Evolutionary conservation across 1,140 invertebrate species (phyloP).

Genomic region (Teleopsis dalmanni): DNA sequence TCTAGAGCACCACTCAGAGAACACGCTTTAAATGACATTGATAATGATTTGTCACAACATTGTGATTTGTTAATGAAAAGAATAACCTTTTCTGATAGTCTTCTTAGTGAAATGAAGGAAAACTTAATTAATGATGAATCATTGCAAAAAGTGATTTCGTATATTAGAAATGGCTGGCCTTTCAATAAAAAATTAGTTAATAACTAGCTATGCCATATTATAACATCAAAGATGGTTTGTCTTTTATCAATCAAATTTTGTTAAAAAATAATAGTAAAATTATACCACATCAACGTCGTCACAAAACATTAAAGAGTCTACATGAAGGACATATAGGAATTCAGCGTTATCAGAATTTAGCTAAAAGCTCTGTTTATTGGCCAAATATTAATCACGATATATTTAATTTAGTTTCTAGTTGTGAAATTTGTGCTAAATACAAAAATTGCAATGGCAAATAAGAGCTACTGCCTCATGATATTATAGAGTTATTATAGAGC

Average conservation of each 20-base stretch:
- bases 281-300: constrained; percentile 33
- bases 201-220: constrained; percentile 26
- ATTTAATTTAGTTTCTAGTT: constrained; percentile 39
- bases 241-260: constrained; percentile 28
- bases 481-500: constrained; percentile 1
- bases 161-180: constrained; percentile 40
- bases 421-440: constrained; percentile 17
- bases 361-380: constrained; percentile 44
- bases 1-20: constrained; percentile 30
- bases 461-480: constrained; percentile 1
- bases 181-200: constrained; percentile 24
- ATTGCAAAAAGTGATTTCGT: constrained; percentile 22
- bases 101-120: constrained; percentile 24
- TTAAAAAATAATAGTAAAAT: constrained; percentile 35
- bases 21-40: constrained; percentile 15
- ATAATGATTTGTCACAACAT: constrained; percentile 19
- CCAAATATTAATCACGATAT: constrained; percentile 46
- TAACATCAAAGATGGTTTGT: constrained; percentile 30
- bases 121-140: constrained; percentile 23
- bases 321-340: constrained; percentile 46
- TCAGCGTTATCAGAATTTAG: constrained; percentile 35
- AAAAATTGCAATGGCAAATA: constrained; percentile 3
- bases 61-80: constrained; percentile 19
- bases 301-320: constrained; percentile 33
- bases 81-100: constrained; percentile 15